These are phyloP conservation scores for Ptychadena robeensis DNA, from an alignment of 2,797 vertebrate species.

Conservation along the genomic window DNA sequence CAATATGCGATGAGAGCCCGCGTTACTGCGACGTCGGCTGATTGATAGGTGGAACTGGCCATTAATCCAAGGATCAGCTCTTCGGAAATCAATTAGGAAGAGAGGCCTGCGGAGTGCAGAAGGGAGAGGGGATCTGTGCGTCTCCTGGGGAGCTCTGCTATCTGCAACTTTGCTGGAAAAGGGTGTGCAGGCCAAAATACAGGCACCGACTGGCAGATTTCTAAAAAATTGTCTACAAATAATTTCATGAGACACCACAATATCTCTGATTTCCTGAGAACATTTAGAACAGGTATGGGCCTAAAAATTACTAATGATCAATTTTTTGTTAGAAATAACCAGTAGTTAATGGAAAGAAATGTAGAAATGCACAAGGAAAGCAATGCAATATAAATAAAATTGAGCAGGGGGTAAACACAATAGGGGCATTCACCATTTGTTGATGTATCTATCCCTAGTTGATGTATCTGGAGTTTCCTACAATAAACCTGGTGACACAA, in stretches of 20 bases:
- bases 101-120: constrained; percentile 18
- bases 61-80: constrained; percentile 60
- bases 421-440: too few relatives aligned
- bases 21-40: constrained; percentile 50
- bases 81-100: constrained; percentile 59
- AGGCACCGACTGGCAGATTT: too few relatives aligned
- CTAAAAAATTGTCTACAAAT: too few relatives aligned
- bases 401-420: too few relatives aligned
- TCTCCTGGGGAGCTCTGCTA: not conserved
- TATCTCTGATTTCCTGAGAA: too few relatives aligned
- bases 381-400: not conserved
- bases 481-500: too few relatives aligned
- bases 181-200: not conserved
- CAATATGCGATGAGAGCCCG: constrained; percentile 53
- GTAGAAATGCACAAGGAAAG: not conserved
- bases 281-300: too few relatives aligned
- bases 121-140: not conserved
- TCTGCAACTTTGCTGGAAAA: not conserved
- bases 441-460: too few relatives aligned
- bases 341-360: not conserved
- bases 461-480: too few relatives aligned
- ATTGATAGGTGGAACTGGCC: constrained; percentile 59
- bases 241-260: too few relatives aligned
- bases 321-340: too few relatives aligned
- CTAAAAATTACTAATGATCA: too few relatives aligned